Evolutionary conservation across 2,888 invertebrate genomes (phyloP), one percentile per base, ranked within the genome.

Genomic region (Frankliniella intonsa): DNA sequence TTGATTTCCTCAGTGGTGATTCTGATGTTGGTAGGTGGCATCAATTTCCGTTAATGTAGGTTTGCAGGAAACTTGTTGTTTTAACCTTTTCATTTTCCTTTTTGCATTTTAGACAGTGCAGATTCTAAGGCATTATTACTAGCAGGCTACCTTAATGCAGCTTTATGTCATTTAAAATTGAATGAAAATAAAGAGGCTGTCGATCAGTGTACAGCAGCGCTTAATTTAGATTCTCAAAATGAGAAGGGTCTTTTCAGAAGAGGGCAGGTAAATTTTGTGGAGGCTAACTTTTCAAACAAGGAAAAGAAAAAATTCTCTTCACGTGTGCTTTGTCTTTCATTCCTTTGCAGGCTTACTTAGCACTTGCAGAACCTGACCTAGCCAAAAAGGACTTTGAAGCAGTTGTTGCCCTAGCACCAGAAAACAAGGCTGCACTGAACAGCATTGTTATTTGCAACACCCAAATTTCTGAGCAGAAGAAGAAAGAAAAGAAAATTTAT

Each of bases 161-260:
- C 97, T 0, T 89, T 97, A 82, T 95, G 95, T 84, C 91, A 94
- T 87, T 89, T 97, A 81, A 97, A 96, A 88, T 86, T 90, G 69
- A 90, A 92, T n/a, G 92, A 94, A 7, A 88, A 90, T n/a, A 89
- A 91, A 80, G 92, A 94, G 85, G 95, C 94, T 1, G 92, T 91
- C 85, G 91, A 93, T 81, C 90, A 93, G 80, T 96, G 97, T 80
- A 91, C 92, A 80, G 92, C 93, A 85, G 97, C 94, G 0, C 88
- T 99, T 8, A 91, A 91, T 82, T 85, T 94, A 0, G 94, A 96
- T 86, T 88, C 92, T 0, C 90, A 90, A 49, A 97, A 94, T 87
- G 94, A 95, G 17, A 99, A 99, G 88, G 98, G 95, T 0, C 89
- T 95, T 50, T 99, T 97, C 88, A 91, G 99, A 85, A 90, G 95